Conservation (phyloP, 2,113 vertebrate species). For the Channa maculata region DNA sequence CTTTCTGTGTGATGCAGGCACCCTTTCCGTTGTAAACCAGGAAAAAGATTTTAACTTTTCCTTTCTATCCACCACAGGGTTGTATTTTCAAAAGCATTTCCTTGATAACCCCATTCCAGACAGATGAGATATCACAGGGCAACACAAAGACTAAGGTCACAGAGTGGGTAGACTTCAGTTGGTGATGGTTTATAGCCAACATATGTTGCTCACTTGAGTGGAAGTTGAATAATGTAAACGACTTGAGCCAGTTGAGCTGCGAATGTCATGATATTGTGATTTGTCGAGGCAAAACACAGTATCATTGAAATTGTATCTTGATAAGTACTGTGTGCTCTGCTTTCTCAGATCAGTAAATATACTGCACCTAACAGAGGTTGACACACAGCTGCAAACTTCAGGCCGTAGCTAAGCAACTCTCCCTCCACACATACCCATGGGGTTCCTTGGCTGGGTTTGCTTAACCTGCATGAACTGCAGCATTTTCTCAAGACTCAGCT, state of each 20-base stretch:
- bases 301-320: no score
- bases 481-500: slow-evolving; percentile 70
- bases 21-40: no score
- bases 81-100: no score
- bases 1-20: no score
- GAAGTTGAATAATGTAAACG: no score
- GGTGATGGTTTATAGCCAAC: not conserved
- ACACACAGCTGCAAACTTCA: slow-evolving; percentile 35
- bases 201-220: not conserved
- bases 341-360: slow-evolving; percentile 1
- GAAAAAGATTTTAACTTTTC: no score
- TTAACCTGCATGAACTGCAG: slow-evolving; percentile 74
- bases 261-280: no score
- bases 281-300: no score
- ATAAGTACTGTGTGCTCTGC: not conserved
- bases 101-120: no score
- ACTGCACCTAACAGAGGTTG: slow-evolving; percentile 8
- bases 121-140: no score
- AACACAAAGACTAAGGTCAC: not conserved
- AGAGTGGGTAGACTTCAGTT: not conserved
- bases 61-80: no score
- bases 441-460: slow-evolving; percentile 62
- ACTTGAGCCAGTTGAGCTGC: no score
- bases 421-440: not conserved
- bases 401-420: slow-evolving; percentile 17